These are phyloP conservation scores for Arge pagana DNA, from an alignment of 2,888 invertebrate species.

Conservation along the genomic window DNA sequence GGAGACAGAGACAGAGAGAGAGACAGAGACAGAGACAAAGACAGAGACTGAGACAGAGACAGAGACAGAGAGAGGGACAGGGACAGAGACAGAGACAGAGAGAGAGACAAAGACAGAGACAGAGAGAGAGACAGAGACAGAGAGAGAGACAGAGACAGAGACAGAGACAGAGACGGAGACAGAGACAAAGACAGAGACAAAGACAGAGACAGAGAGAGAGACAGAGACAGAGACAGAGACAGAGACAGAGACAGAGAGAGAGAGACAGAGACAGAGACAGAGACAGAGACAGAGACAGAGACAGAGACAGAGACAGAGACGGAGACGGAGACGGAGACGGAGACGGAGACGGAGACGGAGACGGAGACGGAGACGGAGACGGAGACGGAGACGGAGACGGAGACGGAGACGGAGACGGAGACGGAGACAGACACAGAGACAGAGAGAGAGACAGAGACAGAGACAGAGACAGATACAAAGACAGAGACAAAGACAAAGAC, in stretches of 20 bases:
- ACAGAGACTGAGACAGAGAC: too few species aligned
- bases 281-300: neutral
- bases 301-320: neutral
- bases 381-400: neutral
- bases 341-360: neutral
- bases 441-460: neutral
- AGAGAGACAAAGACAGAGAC: too few species aligned
- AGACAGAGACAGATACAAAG: too few species aligned
- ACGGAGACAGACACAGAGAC: too few species aligned
- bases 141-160: neutral
- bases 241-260: neutral
- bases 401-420: neutral
- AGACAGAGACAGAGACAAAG: too few species aligned
- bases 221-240: neutral
- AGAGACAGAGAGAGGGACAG: too few species aligned
- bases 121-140: neutral
- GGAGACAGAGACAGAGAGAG: too few species aligned
- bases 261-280: neutral
- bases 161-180: too few species aligned
- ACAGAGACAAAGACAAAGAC: too few species aligned
- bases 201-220: too few species aligned
- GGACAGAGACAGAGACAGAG: too few species aligned
- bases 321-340: neutral
- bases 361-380: neutral
- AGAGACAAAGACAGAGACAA: too few species aligned